Conservation (phyloP, 2,797 vertebrate genomes). For the Pseudochaenichthys georgianus region DNA sequence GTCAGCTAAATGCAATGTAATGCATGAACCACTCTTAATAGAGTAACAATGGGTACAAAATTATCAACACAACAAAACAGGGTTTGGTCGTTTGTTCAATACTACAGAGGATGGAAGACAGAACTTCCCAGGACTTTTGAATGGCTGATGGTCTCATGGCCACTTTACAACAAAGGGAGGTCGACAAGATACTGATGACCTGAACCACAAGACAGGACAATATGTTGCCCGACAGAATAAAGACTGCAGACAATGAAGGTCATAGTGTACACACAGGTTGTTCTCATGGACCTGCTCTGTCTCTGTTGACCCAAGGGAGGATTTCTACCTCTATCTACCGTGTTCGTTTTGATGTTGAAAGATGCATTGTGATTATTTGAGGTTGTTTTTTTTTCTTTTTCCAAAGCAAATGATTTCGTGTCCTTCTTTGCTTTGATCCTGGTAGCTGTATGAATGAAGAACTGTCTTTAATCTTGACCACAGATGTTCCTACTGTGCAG, state of each 20-base stretch:
- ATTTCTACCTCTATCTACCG: conserved; percentile 12
- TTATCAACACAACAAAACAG: conserved; percentile 56
- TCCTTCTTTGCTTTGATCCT: conserved; percentile 48
- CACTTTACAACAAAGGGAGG: conserved; percentile 53
- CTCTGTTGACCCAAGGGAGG: conserved; percentile 29
- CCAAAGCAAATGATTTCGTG: conserved; percentile 29
- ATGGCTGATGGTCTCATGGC: conserved; percentile 20
- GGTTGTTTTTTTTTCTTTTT: conserved; percentile 11
- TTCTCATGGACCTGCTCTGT: conserved; percentile 39
- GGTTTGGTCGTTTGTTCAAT: conserved; percentile 44
- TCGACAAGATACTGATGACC: conserved; percentile 35
- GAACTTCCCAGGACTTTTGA: conserved; percentile 54
- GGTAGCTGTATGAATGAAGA: conserved; percentile 40
- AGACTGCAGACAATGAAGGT: conserved; percentile 43
- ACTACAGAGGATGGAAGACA: conserved; percentile 27
- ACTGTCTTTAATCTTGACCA: conserved; percentile 37
- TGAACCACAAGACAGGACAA: conserved; percentile 58
- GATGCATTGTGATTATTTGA: not conserved
- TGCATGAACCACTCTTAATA: not conserved
- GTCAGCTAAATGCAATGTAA: no score
- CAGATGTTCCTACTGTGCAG: conserved; percentile 42
- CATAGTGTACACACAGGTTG: conserved; percentile 33
- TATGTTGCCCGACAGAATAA: conserved; percentile 32
- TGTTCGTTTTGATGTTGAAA: conserved; percentile 6
- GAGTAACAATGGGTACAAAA: conserved; percentile 42